phyloP scores from a whole-genome alignment of 2,797 vertebrate genomes.

The Vespertilio murinus region DNA sequence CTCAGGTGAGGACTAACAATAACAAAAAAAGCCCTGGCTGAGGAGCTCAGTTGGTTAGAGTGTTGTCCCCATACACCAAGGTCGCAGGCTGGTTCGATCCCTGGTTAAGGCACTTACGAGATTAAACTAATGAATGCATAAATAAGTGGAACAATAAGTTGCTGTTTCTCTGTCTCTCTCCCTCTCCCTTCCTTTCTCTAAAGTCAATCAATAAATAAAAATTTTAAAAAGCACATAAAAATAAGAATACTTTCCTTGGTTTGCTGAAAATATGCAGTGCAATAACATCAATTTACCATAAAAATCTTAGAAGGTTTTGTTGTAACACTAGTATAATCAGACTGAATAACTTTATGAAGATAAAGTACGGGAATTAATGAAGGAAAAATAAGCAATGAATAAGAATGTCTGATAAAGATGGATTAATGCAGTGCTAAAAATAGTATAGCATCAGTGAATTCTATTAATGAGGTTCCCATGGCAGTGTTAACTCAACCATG shows the following conservation, averaged over 20 bases:
- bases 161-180: no score
- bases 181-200: no score
- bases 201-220: no score
- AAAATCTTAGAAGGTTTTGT: not conserved
- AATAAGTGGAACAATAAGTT: no score
- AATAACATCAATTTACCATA: not conserved
- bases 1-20: no score
- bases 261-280: not conserved
- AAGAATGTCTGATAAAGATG: not conserved
- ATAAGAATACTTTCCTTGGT: conserved; percentile 12
- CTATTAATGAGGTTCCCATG: conserved; percentile 5
- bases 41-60: no score
- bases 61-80: no score
- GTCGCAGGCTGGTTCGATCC: no score
- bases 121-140: no score
- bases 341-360: not conserved
- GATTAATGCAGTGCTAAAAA: not conserved
- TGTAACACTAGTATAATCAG: not conserved
- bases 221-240: not conserved
- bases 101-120: no score
- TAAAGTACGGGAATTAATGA: not conserved
- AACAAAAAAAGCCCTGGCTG: no score
- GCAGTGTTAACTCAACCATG: not conserved
- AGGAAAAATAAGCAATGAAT: not conserved
- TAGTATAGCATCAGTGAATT: not conserved